Evolutionary conservation across 2,113 vertebrate genomes (phyloP).

Genomic region (Halcyon malimbica): DNA sequence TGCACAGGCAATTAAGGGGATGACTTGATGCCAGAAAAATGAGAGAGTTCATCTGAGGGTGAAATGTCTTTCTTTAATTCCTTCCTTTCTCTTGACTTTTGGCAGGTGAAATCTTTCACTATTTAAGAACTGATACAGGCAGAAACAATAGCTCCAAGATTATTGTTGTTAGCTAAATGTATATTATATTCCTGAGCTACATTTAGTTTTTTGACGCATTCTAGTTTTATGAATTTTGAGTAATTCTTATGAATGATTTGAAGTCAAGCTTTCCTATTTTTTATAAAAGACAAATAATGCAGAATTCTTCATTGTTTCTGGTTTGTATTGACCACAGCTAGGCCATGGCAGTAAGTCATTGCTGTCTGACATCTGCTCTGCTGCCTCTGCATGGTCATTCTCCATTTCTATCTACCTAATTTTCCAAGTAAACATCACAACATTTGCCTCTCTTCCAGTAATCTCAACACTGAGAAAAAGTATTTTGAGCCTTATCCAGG

Average conservation of each 20-base stretch:
- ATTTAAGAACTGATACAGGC: not conserved
- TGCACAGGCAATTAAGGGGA: not conserved
- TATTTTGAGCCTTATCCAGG: not conserved
- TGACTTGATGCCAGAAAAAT: slow-evolving; percentile 8
- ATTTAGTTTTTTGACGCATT: not conserved
- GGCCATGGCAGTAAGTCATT: not conserved
- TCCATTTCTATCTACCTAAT: not conserved
- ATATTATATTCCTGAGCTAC: not conserved
- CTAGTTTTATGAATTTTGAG: not conserved
- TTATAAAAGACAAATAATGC: not conserved
- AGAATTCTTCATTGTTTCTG: not conserved
- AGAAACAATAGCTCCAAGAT: not conserved
- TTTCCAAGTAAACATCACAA: not conserved
- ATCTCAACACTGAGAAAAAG: not conserved
- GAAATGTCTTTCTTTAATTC: not conserved
- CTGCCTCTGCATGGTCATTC: not conserved
- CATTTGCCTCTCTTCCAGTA: not conserved
- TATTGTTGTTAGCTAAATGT: not conserved
- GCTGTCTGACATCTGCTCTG: not conserved
- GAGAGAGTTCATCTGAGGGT: not conserved
- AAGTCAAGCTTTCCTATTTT: not conserved
- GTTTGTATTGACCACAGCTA: not conserved
- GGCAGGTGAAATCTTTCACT: not conserved
- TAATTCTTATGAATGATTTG: not conserved
- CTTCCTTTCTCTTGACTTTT: not conserved